Percentiles rank a stretch among this genome's conserved stretches.
Conservation (phyloP, 2,797 vertebrate genomes). For the Anguilla obscura region DNA sequence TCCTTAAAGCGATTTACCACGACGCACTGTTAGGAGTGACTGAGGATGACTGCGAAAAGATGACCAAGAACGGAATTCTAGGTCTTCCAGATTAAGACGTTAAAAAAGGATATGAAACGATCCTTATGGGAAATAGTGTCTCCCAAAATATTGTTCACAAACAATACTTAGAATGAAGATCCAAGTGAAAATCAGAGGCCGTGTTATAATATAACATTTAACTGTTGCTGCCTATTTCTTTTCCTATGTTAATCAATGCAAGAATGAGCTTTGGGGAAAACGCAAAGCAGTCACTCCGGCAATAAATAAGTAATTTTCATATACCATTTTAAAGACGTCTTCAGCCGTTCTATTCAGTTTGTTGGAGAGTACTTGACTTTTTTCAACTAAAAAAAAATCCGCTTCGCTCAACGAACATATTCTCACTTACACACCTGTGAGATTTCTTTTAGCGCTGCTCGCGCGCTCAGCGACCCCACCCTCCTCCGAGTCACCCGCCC, state of each 20-base stretch:
- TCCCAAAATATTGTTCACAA: background rate
- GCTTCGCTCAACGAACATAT: conserved; percentile 2
- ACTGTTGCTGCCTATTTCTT: background rate
- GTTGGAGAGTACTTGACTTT: conserved; percentile 8
- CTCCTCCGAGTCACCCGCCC: conserved; percentile 43
- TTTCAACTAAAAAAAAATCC: background rate
- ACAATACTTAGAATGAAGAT: background rate
- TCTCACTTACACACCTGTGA: conserved; percentile 68
- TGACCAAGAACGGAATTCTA: background rate
- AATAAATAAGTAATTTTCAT: background rate
- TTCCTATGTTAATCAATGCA: conserved; percentile 13
- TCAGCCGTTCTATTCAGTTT: conserved; percentile 13
- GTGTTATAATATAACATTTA: background rate
- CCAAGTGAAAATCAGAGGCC: background rate
- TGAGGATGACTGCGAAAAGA: background rate
- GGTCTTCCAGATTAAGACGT: background rate
- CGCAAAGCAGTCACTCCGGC: background rate
- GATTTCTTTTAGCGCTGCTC: conserved; percentile 58
- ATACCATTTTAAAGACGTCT: background rate
- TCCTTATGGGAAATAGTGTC: background rate
- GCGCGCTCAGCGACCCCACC: conserved; percentile 51
- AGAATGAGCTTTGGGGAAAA: background rate
- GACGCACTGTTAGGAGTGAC: no score
- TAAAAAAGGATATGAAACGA: background rate
- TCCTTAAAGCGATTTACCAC: conserved; percentile 8